A percentile compares a stretch with the other conserved stretches of the same genome.
These are phyloP conservation scores for Lutraria rhynchaena DNA, from an alignment of 1,140 invertebrate species.

Conservation along the genomic window DNA sequence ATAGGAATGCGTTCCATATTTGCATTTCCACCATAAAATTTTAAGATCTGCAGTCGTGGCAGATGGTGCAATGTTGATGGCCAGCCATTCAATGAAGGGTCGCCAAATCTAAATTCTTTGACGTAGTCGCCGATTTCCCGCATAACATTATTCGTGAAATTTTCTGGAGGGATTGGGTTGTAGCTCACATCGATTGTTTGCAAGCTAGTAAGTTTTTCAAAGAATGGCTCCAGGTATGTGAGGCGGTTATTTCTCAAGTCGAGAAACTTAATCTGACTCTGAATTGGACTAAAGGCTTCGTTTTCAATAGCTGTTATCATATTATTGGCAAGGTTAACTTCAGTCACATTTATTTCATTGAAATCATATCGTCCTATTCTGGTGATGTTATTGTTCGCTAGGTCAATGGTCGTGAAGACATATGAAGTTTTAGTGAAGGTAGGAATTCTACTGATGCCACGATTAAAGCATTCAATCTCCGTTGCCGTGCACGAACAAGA, in stretches of 20 bases:
- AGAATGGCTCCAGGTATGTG: background rate
- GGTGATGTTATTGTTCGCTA: conserved; percentile 24
- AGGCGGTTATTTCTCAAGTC: conserved; percentile 31
- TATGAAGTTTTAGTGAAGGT: conserved; percentile 12
- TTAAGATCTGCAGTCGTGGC: background rate
- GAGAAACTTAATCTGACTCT: conserved; percentile 14
- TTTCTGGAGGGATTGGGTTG: conserved; percentile 19
- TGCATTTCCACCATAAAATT: conserved; percentile 41
- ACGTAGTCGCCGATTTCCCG: conserved; percentile 38
- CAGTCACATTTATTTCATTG: conserved; percentile 31
- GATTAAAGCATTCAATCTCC: conserved; percentile 7
- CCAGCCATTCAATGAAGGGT: conserved; percentile 24
- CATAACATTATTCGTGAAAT: conserved; percentile 43
- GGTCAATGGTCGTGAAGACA: conserved; percentile 11
- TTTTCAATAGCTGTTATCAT: background rate
- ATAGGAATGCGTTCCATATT: conserved; percentile 35
- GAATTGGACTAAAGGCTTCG: conserved; percentile 3
- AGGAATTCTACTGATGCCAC: background rate
- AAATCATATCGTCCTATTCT: background rate
- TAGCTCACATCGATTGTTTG: conserved; percentile 13
- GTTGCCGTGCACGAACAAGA: background rate
- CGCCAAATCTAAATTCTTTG: conserved; percentile 33
- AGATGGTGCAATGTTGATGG: conserved; percentile 30
- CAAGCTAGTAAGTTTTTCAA: background rate
- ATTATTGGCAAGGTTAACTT: conserved; percentile 20